Evolutionary conservation across 2,113 vertebrate species (phyloP), one percentile per base, ranked within the genome.

Genomic region (Suncus etruscus): DNA sequence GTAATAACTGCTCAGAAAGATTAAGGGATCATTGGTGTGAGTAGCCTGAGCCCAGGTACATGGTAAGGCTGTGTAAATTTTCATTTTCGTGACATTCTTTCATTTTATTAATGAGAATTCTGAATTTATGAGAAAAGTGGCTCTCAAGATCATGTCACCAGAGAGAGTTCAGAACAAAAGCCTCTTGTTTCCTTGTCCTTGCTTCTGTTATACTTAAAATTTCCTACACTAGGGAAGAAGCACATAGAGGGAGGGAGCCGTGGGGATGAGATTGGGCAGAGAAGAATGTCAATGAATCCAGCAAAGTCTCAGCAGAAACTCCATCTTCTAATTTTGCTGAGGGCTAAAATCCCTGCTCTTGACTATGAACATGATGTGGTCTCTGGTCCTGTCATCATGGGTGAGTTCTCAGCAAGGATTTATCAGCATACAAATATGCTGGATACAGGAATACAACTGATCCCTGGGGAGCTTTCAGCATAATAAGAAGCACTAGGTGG

Each of bases 41-140:
- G 89, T 79, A 63, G 32, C 65, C 48, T 83, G 72, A 94, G 50
- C 51, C 69, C 61, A 79, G 16, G 76, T 12, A 25, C 80, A 66
- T 89, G 54, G 83, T 31, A 93, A 89, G 68, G 27, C 73, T 83
- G 32, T 83, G 54, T 91, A 76, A 66, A 83, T 88, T 91, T 77
- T 51, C 84, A 5, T 86, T 90, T 39, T 63, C 32, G 92, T 66
- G 11, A 89, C 73, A 27, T 63, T 70, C 22, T 90, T 93, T 93
- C 16, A 76, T 77, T 92, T 94, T 77, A 77, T 91, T 90, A 93
- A 61, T 58, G 27, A 91, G 50, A 12, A 79, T 69, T 58, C 18
- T 69, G 77, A 88, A 73, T 82, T 32, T 78, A 82, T 69, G 58
- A 83, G 18, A 80, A 24, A 92, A 90, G 32, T 94, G 76, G 77